Evolutionary conservation across 2,888 invertebrate genomes (phyloP).

Genomic region (Fragum sueziense): DNA sequence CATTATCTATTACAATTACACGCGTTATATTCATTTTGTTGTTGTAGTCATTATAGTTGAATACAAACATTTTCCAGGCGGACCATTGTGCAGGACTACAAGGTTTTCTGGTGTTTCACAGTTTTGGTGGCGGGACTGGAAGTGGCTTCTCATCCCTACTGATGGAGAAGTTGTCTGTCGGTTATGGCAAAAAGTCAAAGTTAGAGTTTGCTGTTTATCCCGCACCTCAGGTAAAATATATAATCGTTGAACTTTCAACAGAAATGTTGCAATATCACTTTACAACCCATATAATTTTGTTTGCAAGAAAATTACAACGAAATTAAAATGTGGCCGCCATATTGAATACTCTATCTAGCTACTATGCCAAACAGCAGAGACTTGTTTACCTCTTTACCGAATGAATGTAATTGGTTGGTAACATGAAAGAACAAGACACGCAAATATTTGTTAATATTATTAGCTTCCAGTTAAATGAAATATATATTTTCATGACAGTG

Average conservation of each 20-base stretch:
- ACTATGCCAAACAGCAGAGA: background rate
- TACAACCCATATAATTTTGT: background rate
- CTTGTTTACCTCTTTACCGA: background rate
- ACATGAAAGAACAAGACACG: too few species aligned
- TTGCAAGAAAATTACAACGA: background rate
- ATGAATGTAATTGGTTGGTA: background rate
- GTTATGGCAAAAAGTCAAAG: conserved; percentile 86
- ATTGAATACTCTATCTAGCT: background rate
- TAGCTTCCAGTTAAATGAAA: too few species aligned
- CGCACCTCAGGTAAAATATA: conserved; percentile 89
- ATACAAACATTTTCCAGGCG: conserved; percentile 56
- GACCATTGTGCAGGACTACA: conserved; percentile 81
- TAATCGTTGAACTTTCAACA: background rate
- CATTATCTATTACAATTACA: background rate
- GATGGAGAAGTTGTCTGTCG: conserved; percentile 92
- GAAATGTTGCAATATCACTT: background rate
- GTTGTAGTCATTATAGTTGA: too few species aligned
- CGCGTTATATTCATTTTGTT: too few species aligned
- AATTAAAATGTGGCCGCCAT: background rate
- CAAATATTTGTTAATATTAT: too few species aligned
- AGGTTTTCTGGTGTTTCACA: conserved; percentile 80
- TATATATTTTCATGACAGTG: background rate
- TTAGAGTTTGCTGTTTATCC: conserved; percentile 91
- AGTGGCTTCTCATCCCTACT: conserved; percentile 92
- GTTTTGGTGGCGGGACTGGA: conserved; percentile 71